phyloP scores from a whole-genome alignment of 1,140 invertebrate genomes.

The Hydropsyche tenuis region DNA sequence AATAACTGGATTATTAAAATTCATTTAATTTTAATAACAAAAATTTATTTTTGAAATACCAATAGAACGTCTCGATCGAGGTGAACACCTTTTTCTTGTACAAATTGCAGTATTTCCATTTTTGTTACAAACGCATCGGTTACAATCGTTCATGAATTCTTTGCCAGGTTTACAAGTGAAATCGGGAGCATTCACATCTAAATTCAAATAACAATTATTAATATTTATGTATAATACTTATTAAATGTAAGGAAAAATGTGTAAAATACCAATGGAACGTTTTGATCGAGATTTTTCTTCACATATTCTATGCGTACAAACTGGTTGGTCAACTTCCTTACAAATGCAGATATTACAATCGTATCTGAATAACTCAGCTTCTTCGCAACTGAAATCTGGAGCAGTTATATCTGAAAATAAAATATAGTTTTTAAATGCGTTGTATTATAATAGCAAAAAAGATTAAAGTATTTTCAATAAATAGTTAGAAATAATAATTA shows the following conservation, averaged over 20 bases:
- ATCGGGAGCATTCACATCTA: conserved; percentile 36
- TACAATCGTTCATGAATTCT: conserved; percentile 59
- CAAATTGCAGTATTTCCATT: conserved; percentile 53
- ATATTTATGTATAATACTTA: no score
- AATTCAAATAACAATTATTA: no score
- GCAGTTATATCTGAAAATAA: neutral
- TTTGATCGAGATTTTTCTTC: conserved; percentile 6
- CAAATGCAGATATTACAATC: conserved; percentile 61
- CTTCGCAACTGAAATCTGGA: conserved; percentile 52
- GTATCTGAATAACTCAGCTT: conserved; percentile 57
- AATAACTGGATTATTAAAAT: no score
- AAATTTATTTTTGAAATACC: neutral
- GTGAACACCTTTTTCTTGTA: conserved; percentile 22
- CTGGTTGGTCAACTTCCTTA: conserved; percentile 55
- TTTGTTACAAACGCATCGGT: conserved; percentile 59
- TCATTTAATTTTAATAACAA: no score
- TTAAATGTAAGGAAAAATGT: no score
- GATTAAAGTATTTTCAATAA: no score
- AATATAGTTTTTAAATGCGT: no score
- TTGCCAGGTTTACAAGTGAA: conserved; percentile 55
- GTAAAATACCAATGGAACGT: neutral
- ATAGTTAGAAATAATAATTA: no score
- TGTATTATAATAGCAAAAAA: neutral
- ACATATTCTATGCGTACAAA: conserved; percentile 57
- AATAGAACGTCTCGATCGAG: neutral